Evolutionary conservation across 1,140 invertebrate genomes (phyloP).

Genomic region (Trichogramma pretiosum): DNA sequence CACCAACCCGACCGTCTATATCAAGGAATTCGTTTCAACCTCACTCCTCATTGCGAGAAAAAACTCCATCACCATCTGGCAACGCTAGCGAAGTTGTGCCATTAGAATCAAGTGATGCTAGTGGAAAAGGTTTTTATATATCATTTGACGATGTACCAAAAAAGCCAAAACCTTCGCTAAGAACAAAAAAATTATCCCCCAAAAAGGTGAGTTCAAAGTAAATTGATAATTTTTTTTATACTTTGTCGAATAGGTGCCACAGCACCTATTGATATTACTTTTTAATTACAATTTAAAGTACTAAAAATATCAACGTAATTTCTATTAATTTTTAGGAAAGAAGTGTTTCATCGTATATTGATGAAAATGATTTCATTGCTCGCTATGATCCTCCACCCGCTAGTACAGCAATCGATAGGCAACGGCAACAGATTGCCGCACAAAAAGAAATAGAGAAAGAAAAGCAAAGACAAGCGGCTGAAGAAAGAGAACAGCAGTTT

Average conservation of each 20-base stretch:
- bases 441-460: slow-evolving; percentile 41
- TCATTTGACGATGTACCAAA: slow-evolving; percentile 84
- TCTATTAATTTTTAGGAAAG: slow-evolving; percentile 31
- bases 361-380: slow-evolving; percentile 32
- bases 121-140: slow-evolving; percentile 89
- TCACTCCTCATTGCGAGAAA: slow-evolving; percentile 42
- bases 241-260: background rate
- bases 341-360: slow-evolving; percentile 34
- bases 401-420: slow-evolving; percentile 28
- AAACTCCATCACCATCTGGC: slow-evolving; percentile 36
- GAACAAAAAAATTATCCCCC: slow-evolving; percentile 65
- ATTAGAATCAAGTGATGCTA: slow-evolving; percentile 45
- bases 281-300: background rate
- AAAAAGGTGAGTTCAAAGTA: slow-evolving; percentile 53
- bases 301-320: background rate
- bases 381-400: slow-evolving; percentile 30
- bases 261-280: no score
- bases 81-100: slow-evolving; percentile 33
- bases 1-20: slow-evolving; percentile 63
- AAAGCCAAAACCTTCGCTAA: slow-evolving; percentile 76
- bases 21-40: slow-evolving; percentile 63
- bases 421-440: slow-evolving; percentile 20
- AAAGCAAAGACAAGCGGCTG: slow-evolving; percentile 35
- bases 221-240: background rate
- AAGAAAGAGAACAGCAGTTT: slow-evolving; percentile 37